Evolutionary conservation across 2,888 invertebrate species (phyloP).

Genomic region (Drosophila hawaiiensis): DNA sequence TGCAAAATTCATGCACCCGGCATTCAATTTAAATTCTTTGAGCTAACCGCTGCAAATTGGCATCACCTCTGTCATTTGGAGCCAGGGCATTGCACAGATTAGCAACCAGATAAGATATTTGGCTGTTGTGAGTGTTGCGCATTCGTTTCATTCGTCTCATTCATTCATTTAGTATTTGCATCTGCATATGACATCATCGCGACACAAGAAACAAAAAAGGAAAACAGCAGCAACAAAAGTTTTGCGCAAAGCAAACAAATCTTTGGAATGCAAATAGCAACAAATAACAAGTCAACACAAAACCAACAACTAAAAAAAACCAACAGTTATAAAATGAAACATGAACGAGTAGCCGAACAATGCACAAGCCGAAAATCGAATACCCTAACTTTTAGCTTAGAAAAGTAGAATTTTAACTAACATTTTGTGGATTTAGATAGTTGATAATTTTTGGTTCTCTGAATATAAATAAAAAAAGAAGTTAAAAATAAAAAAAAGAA

Average conservation of each 20-base stretch:
- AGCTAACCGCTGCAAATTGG: constrained; percentile 19
- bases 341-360: background rate
- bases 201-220: background rate
- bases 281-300: constrained; percentile 44
- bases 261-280: constrained; percentile 50
- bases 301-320: constrained; percentile 14
- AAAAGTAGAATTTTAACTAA: background rate
- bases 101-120: constrained; percentile 11
- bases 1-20: constrained; percentile 28
- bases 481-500: background rate
- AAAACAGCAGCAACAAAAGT: constrained; percentile 44
- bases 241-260: constrained; percentile 64
- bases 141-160: background rate
- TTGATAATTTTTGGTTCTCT: background rate
- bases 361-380: constrained; percentile 1
- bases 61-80: constrained; percentile 77
- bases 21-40: constrained; percentile 23
- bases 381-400: background rate
- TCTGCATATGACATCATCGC: constrained; percentile 78
- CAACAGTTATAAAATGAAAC: constrained; percentile 19
- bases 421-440: background rate
- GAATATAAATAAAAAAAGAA: background rate
- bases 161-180: constrained; percentile 18
- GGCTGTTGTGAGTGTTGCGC: background rate
- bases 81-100: constrained; percentile 52